These are phyloP conservation scores for Streblospio benedicti DNA, from an alignment of 1,140 invertebrate species.

Conservation along the genomic window DNA sequence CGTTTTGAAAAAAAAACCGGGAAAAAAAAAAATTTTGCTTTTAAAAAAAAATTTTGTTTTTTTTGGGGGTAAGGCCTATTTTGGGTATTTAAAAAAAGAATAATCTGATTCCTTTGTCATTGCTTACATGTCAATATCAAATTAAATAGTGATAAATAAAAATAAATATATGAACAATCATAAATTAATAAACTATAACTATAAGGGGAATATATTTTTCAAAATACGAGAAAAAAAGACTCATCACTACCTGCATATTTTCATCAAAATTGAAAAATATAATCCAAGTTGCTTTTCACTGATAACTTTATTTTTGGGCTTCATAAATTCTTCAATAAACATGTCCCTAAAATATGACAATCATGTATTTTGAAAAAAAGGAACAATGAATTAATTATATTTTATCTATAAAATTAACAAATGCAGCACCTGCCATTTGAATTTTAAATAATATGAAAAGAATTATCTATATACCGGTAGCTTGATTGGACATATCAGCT, in stretches of 20 bases:
- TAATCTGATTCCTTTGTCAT: background rate
- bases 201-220: background rate
- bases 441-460: too few relatives aligned
- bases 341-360: too few relatives aligned
- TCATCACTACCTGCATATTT: slow-evolving; percentile 21
- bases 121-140: too few relatives aligned
- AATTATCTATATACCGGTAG: too few relatives aligned
- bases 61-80: background rate
- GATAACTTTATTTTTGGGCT: slow-evolving; percentile 29
- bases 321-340: too few relatives aligned
- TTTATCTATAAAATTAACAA: background rate
- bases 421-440: too few relatives aligned
- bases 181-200: slow-evolving; percentile 1
- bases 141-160: background rate
- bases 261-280: slow-evolving; percentile 43
- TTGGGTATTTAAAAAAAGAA: background rate
- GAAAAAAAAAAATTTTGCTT: too few relatives aligned
- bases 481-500: too few relatives aligned
- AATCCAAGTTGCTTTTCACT: slow-evolving; percentile 39
- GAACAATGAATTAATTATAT: background rate
- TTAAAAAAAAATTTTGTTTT: background rate
- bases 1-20: too few relatives aligned
- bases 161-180: slow-evolving; percentile 12
- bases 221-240: background rate
- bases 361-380: background rate